Base-by-base conservation (phyloP, 2,113 vertebrate genomes). In the Hemiprocne comata region DNA sequence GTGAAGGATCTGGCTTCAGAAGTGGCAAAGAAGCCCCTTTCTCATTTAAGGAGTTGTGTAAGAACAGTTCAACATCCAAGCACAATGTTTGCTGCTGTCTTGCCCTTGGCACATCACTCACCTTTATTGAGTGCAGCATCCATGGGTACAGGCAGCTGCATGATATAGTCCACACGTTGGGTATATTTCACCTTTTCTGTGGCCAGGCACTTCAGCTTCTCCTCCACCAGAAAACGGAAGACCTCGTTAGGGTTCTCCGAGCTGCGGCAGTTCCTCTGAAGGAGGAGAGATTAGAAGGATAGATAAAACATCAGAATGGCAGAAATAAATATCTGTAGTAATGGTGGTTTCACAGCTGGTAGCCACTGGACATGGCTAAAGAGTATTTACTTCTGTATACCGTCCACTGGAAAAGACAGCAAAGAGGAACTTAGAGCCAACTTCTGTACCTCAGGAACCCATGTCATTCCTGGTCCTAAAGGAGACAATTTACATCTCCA, bases 171-270 rank as follows among this genome's bases (percentile, higher is more conserved):
- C 46, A 99, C 99, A 14, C 99, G 98, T 96, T 99, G 99, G 4
- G 99, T 99, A 77, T 99, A 99, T 97, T 99, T 99, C 94, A 99
- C 99, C 95, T 99, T 99, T 91, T 99, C 99, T 16, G 99, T 99
- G 72, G 99, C 98, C 97, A 99, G 98, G 97, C 99, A 99, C 96
- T 99, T 99, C 91, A 99, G 99, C 97, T 98, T 99, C 76, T 99
- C 99, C 92, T 99, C 99, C 96, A 99, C 99, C 94, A 99, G 97
- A 94, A 99, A 99, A 90, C 99, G 98, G 97, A 99, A 99, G 57
- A 99, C 99, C 97, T 99, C 99, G 1, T 99, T 99, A 19, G 99
- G 99, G 93, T 99, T 99, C 90, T 98, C 94, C 3, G 99, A 99
- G 66, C 99, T 99, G 94, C 99, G 99, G 97, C 99, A 99, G 97